Evolutionary conservation across 2,888 invertebrate genomes (phyloP).

Genomic region (Anaspis maculata): DNA sequence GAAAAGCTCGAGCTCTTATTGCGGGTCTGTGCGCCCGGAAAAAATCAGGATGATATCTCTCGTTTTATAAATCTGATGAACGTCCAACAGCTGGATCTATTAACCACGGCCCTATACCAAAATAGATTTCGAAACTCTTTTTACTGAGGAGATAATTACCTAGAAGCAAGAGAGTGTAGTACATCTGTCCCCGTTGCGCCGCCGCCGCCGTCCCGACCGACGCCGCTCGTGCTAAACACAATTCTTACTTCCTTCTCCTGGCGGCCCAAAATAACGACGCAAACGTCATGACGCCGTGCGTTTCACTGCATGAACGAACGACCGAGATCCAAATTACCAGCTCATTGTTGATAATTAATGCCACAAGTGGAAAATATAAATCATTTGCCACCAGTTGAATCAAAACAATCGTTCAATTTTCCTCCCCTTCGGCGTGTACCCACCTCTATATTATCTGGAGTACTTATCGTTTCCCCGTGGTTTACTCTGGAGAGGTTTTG

Average conservation of each 20-base stretch:
- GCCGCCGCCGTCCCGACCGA: slow-evolving; percentile 13
- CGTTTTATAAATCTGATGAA: slow-evolving; percentile 22
- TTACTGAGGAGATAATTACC: slow-evolving; percentile 20
- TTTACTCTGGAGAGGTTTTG: too few species aligned
- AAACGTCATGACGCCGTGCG: too few species aligned
- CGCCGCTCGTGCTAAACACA: slow-evolving; percentile 20
- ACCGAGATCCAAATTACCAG: too few species aligned
- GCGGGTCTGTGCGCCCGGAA: too few species aligned
- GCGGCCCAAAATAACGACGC: slow-evolving; percentile 20
- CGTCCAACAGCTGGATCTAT: slow-evolving; percentile 28
- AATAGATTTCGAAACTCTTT: slow-evolving; percentile 20
- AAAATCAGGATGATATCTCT: too few species aligned
- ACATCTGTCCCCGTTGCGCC: slow-evolving; percentile 12
- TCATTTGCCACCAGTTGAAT: neutral
- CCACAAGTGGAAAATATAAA: neutral
- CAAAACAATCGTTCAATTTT: too few species aligned
- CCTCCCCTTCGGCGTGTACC: too few species aligned
- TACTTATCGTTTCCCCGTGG: too few species aligned
- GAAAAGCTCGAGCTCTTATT: too few species aligned
- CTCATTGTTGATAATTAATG: neutral
- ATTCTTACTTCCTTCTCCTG: slow-evolving; percentile 27
- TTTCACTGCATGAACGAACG: too few species aligned
- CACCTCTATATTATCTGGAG: too few species aligned
- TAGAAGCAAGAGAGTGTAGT: slow-evolving; percentile 18
- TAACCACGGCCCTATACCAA: slow-evolving; percentile 19